phyloP scores from a whole-genome alignment of 2,797 vertebrate genomes.

The Typhlichthys eigenmanni region DNA sequence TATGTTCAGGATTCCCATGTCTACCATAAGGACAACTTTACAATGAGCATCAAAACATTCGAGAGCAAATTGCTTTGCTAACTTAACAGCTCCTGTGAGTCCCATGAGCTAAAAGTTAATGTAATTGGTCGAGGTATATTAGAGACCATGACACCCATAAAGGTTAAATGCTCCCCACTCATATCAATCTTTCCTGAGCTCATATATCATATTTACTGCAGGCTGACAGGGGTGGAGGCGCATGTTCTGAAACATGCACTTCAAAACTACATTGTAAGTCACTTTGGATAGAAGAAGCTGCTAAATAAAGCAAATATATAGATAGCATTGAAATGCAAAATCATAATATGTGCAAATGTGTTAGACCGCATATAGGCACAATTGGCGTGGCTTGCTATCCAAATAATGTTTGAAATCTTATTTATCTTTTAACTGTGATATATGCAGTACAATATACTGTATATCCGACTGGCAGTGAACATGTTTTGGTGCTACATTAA shows the following conservation, averaged over 20 bases:
- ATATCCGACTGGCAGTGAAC: too few relatives aligned
- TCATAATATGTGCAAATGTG: too few relatives aligned
- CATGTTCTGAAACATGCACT: constrained; percentile 22
- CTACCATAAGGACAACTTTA: constrained; percentile 4
- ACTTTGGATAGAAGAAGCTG: not conserved
- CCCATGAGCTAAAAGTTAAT: constrained; percentile 56
- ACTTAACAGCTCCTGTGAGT: constrained; percentile 52
- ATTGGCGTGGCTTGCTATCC: too few relatives aligned
- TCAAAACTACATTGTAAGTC: too few relatives aligned
- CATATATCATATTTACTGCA: constrained; percentile 46
- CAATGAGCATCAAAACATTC: constrained; percentile 24
- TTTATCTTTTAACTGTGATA: too few relatives aligned
- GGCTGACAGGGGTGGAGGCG: constrained; percentile 28
- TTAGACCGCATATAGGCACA: too few relatives aligned
- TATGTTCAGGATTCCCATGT: not conserved
- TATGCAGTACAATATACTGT: too few relatives aligned
- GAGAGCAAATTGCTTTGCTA: constrained; percentile 33
- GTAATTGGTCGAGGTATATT: constrained; percentile 56
- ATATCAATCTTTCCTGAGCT: constrained; percentile 42
- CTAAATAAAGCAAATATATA: too few relatives aligned
- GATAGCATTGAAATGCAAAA: too few relatives aligned
- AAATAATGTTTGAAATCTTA: too few relatives aligned
- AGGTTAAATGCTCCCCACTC: constrained; percentile 38
- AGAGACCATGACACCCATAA: constrained; percentile 60
- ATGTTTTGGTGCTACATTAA: too few relatives aligned